Evolutionary conservation across 2,113 vertebrate species (phyloP), one percentile per base, ranked within the genome.

Genomic region (Spea multiplicata): DNA sequence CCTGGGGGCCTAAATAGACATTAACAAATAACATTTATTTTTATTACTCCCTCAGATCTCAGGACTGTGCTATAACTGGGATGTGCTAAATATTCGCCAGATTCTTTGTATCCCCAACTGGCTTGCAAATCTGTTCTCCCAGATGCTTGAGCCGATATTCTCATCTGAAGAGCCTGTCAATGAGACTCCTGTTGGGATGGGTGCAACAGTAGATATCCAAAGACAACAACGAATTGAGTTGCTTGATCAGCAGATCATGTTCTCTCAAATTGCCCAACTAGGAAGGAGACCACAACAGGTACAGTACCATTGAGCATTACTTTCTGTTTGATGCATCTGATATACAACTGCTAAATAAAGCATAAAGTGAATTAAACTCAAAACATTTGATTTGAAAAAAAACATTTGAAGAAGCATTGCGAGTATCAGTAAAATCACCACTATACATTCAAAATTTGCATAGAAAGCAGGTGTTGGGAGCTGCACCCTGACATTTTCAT

Each of bases 161-260:
- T 93, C 93, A 4, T 95, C 94, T 53, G 87, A 91, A 17, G 94
- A 96, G 44, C 95, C 95, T 16, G 84, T 80, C 0, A 88, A 69
- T 3, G 96, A 99, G 83, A 88, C 92, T 4, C 91, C 91, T 52
- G 75, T 98, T 65, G 97, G 96, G 64, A 98, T 98, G 96, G 97
- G 97, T 14, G 97, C 96, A 80, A 98, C 96, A 0, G 90, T 98
- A 61, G 97, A 99, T 84, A 95, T 98, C 85, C 97, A 99, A 89
- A 92, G 97, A 77, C 96, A 97, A 81, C 97, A 99, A 81, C 92
- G 95, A 68, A 94, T 96, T 93, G 97, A 98, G 75, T 71, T 93
- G 76, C 87, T 98, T 1, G 97, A 99, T 85, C 95, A 95, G 71
- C 96, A 99, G n/a, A 85, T 98, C 82, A 91, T 96, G 86, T 88